Conservation (phyloP, 2,113 vertebrate genomes). For the Sinocyclocheilus maitianheensis region DNA sequence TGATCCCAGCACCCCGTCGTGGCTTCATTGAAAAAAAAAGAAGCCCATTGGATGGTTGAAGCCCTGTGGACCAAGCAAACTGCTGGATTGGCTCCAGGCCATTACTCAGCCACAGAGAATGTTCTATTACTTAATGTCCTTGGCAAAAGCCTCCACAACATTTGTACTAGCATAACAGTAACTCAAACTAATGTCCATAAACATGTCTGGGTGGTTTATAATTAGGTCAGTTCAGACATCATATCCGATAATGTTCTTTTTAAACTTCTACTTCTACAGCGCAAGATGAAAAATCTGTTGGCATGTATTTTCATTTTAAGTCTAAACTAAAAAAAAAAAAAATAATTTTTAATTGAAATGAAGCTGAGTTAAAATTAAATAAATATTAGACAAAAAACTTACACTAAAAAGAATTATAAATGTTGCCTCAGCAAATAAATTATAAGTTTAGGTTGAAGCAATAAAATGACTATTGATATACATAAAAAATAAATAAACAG, state of each 20-base stretch:
- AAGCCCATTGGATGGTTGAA: slow-evolving; percentile 17
- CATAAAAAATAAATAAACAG: background rate
- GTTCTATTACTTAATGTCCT: slow-evolving; percentile 35
- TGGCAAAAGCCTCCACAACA: slow-evolving; percentile 26
- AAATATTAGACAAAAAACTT: background rate
- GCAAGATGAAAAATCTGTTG: background rate
- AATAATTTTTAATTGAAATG: background rate
- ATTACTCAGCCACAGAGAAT: slow-evolving; percentile 22
- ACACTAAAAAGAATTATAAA: background rate
- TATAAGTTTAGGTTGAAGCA: background rate
- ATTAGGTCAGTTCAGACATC: slow-evolving; percentile 14
- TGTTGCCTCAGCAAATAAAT: background rate
- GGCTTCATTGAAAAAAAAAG: slow-evolving; percentile 18
- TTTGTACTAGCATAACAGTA: slow-evolving; percentile 13
- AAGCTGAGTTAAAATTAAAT: background rate
- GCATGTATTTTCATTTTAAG: background rate
- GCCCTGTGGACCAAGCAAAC: background rate
- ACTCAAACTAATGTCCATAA: background rate
- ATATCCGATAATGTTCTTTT: background rate
- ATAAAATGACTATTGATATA: background rate
- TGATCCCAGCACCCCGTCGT: slow-evolving; percentile 29
- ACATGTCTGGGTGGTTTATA: slow-evolving; percentile 28
- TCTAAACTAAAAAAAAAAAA: background rate
- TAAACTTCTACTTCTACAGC: background rate
- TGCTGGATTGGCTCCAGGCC: slow-evolving; percentile 40